Evolutionary conservation across 2,113 vertebrate genomes (phyloP).

Genomic region (Loxodonta africana): DNA sequence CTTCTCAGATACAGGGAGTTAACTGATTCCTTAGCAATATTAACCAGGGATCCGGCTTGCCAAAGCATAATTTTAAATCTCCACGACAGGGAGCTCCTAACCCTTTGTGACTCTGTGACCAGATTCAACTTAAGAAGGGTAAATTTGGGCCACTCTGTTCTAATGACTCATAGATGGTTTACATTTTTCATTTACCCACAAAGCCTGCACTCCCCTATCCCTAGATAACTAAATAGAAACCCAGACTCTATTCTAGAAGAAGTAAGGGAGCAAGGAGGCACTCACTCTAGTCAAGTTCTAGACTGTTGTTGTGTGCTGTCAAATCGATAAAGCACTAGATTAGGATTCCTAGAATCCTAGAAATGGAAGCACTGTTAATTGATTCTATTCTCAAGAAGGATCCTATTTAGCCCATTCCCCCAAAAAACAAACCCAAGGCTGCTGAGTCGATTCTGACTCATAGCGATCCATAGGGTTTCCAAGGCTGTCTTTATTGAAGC

Average conservation of each 20-base stretch:
- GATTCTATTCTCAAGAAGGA: not conserved
- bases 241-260: not conserved
- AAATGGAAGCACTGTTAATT: not conserved
- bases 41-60: slow-evolving; percentile 17
- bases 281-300: not conserved
- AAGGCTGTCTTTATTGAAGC: not conserved
- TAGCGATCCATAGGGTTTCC: not conserved
- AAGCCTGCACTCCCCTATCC: not conserved
- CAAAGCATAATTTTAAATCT: slow-evolving; percentile 14
- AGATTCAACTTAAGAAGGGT: slow-evolving; percentile 41
- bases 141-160: not conserved
- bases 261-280: not conserved
- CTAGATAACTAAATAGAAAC: not conserved
- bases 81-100: not conserved
- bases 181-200: not conserved
- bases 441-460: not conserved
- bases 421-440: not conserved
- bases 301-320: not conserved
- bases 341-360: not conserved
- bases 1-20: not conserved
- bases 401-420: not conserved
- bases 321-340: not conserved
- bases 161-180: slow-evolving; percentile 7
- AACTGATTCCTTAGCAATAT: not conserved
- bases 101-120: slow-evolving; percentile 9